phyloP scores from a whole-genome alignment of 2,113 vertebrate genomes.

The Dipodomys stephensi region DNA sequence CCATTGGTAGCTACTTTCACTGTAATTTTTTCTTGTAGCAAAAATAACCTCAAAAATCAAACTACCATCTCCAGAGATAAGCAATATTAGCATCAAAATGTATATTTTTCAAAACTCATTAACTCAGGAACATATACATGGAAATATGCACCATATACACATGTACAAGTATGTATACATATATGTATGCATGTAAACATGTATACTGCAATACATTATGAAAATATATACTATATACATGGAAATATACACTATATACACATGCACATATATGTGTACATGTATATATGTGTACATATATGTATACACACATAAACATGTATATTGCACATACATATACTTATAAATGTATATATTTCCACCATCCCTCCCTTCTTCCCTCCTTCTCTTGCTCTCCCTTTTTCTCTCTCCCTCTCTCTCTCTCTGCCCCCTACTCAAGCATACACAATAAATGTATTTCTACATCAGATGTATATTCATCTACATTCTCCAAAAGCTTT shows the following conservation, averaged over 20 bases:
- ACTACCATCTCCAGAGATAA: neutral
- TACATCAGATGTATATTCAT: neutral
- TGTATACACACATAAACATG: neutral
- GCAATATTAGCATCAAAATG: neutral
- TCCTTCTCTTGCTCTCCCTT: too few species aligned
- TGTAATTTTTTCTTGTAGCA: neutral
- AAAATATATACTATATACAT: neutral
- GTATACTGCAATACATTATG: neutral
- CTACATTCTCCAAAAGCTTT: neutral
- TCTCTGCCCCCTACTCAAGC: neutral
- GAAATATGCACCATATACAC: neutral
- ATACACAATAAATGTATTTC: neutral
- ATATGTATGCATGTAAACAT: neutral
- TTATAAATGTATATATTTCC: neutral
- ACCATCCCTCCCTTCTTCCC: neutral
- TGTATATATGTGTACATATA: neutral
- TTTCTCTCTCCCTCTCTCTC: too few species aligned
- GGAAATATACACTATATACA: neutral
- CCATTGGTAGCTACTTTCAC: neutral
- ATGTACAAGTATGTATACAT: neutral
- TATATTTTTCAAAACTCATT: neutral
- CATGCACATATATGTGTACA: too few species aligned
- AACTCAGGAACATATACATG: neutral
- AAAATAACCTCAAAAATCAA: neutral
- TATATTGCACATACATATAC: neutral